Conservation (phyloP, 35 echinoderm and acorn worm species). For the Hemicentrotus pulcherrimus region DNA sequence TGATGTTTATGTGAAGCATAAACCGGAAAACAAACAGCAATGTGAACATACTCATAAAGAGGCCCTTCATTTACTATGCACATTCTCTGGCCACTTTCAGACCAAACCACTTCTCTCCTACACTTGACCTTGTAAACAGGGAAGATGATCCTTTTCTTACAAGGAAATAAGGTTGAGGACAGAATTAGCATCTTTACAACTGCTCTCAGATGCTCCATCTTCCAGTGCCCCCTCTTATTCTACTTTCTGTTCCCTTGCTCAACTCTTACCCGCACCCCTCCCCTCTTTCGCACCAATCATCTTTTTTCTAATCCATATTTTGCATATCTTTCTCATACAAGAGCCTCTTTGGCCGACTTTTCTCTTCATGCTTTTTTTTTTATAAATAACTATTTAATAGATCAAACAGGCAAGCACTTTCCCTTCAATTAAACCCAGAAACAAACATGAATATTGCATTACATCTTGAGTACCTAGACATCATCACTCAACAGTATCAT, state of each 20-base stretch:
- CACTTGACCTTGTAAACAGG: constrained; percentile 28
- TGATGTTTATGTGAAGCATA: too few species aligned
- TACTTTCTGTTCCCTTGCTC: background rate
- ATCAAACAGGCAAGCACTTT: background rate
- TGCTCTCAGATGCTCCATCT: background rate
- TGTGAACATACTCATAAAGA: background rate
- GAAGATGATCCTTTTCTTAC: background rate
- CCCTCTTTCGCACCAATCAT: background rate
- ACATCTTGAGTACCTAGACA: background rate
- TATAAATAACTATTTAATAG: background rate
- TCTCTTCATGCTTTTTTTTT: background rate
- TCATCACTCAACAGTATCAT: background rate
- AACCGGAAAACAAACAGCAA: background rate
- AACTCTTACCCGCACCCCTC: background rate
- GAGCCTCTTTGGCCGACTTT: background rate
- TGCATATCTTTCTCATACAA: background rate
- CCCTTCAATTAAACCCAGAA: background rate
- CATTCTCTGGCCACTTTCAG: background rate
- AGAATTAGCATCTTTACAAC: background rate
- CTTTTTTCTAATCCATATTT: background rate
- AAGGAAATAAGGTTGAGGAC: background rate
- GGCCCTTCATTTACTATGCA: background rate
- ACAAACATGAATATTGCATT: constrained; percentile 5
- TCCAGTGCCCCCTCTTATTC: background rate
- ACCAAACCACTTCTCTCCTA: background rate